Base-by-base conservation (phyloP, 1,140 invertebrate species). In the Brachionus rubens region DNA sequence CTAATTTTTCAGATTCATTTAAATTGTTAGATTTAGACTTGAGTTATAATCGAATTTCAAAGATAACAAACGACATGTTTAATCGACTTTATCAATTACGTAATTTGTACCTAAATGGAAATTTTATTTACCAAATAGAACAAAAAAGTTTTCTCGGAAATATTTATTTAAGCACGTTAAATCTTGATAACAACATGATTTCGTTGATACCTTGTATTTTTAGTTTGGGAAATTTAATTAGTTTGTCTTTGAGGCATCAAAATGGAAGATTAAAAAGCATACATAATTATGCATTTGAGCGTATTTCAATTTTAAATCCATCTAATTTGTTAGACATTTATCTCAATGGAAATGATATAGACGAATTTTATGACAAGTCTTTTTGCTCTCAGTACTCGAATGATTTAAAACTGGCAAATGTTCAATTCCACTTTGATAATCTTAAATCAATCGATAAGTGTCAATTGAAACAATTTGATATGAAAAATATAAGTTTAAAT, bases 361-460 rank as follows among this genome's bases (percentile, higher is more conserved):
- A 33, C 19, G 10, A 36, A 36, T 36, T 59, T 19, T 26, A 36
- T 33, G 30, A 59, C n/a, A 59, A 19, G 36, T 33, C 54, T n/a
- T 59, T 59, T 59, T 59, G 54, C 19, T 59, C 54, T 36, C 14
- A 7, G n/a, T 36, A 59, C 10, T 59, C 54, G 19, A 36, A 19
- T 12, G 54, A 59, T 40, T 36, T 16, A 59, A 28, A 19, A 16
- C 19, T 59, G 36, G 36, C 19, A 5, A n/a, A n/a, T n/a, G 4
- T 36, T 9, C 10, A 59, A n/a, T 59, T 59, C 6, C 36, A 40
- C 36, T 36, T 59, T 19, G 30, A 59, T 16, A 16, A n/a, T 19
- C 19, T 40, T 1, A 19, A 59, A 3, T 3, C 10, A 10, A 19
- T 33, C 1, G 16, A 21, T 19, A 36, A n/a, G 16, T 59, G 54